A percentile compares a stretch with the other conserved stretches of the same genome.
Evolutionary conservation across 2,888 invertebrate genomes (phyloP).

Genomic region (Ennomos erosarius): DNA sequence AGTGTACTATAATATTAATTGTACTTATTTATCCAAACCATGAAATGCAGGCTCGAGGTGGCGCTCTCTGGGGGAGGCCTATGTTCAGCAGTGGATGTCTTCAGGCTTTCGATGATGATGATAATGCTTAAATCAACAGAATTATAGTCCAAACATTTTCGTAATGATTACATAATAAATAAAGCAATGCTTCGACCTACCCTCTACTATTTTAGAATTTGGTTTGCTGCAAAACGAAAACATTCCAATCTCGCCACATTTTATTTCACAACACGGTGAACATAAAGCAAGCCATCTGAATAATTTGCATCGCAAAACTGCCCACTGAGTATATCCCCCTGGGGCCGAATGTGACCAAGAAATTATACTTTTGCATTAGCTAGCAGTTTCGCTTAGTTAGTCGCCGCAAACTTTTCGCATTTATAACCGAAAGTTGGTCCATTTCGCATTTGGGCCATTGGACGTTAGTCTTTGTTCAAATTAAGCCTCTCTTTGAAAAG

Average conservation of each 20-base stretch:
- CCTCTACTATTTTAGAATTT: too few species aligned
- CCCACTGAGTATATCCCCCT: conserved; percentile 37
- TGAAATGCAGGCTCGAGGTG: too few species aligned
- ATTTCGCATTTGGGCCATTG: conserved; percentile 42
- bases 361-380: conserved; percentile 70
- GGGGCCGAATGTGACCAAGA: conserved; percentile 55
- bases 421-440: conserved; percentile 65
- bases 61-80: too few species aligned
- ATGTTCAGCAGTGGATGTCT: too few species aligned
- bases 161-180: too few species aligned
- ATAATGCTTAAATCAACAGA: too few species aligned
- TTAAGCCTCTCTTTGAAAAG: too few species aligned
- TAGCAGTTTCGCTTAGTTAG: conserved; percentile 69
- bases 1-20: too few species aligned
- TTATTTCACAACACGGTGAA: conserved; percentile 32
- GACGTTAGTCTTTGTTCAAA: conserved; percentile 30
- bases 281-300: conserved; percentile 46
- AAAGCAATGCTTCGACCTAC: too few species aligned
- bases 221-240: conserved; percentile 18
- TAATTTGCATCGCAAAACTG: conserved; percentile 59
- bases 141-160: too few species aligned
- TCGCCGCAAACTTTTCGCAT: conserved; percentile 66
- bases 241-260: conserved; percentile 40
- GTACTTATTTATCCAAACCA: too few species aligned
- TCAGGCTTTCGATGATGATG: too few species aligned